Evolutionary conservation across 2,888 invertebrate genomes (phyloP).

Genomic region (Cylindroiulus punctatus): DNA sequence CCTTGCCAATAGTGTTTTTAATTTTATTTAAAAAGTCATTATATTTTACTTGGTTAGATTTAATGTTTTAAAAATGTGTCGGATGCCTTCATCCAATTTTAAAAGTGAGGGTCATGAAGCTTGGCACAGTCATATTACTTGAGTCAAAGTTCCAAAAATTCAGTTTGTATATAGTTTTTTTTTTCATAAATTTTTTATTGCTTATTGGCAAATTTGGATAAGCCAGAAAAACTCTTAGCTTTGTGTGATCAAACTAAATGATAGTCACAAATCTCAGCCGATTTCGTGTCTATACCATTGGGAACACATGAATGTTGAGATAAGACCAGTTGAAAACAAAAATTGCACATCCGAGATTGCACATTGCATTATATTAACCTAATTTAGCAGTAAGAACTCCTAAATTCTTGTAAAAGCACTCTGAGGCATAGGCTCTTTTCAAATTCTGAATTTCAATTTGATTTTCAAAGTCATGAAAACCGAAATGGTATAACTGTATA

Average conservation of each 20-base stretch:
- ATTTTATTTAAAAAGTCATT: conserved; percentile 21
- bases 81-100: background rate
- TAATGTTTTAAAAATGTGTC: background rate
- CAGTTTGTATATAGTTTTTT: background rate
- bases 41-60: conserved; percentile 5
- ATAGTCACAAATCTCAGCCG: background rate
- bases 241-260: background rate
- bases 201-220: background rate
- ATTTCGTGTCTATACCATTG: background rate
- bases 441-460: background rate
- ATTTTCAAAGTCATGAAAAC: too few species aligned
- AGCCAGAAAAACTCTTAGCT: background rate
- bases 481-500: background rate
- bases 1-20: conserved; percentile 16
- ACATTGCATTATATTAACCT: background rate
- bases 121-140: background rate
- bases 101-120: background rate
- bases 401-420: background rate
- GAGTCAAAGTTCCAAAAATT: background rate
- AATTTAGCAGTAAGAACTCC: background rate
- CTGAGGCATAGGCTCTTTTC: background rate
- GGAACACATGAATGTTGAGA: background rate
- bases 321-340: background rate
- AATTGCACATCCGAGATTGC: background rate
- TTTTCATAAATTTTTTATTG: background rate